Evolutionary conservation across 2,113 vertebrate genomes (phyloP).

Genomic region (Camelus dromedarius): DNA sequence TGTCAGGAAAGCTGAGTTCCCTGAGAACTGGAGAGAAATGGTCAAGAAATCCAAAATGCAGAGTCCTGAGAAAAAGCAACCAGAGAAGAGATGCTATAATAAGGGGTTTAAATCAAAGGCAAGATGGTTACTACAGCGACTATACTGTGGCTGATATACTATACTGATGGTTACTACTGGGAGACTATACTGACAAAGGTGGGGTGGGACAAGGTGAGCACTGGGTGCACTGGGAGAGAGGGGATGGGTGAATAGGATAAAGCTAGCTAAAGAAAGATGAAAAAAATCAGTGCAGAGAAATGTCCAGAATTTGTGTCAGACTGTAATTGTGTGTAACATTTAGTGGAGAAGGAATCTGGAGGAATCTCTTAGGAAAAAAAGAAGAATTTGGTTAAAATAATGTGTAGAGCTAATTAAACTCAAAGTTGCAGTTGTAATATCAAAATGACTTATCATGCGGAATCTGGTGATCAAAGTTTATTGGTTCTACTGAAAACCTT

Average conservation of each 20-base stretch:
- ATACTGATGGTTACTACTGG: no score
- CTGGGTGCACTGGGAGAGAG: not conserved
- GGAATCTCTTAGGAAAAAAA: not conserved
- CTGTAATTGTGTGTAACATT: not conserved
- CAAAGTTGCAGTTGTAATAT: not conserved
- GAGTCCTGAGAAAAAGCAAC: not conserved
- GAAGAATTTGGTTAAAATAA: not conserved
- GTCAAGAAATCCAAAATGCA: not conserved
- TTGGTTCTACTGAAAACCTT: not conserved
- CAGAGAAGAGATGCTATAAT: not conserved
- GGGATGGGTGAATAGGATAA: not conserved
- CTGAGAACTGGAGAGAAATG: not conserved
- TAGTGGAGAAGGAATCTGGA: not conserved
- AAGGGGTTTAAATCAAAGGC: not conserved
- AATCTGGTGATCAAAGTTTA: not conserved
- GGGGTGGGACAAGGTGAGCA: not conserved
- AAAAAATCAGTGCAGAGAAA: not conserved
- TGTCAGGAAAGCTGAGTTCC: not conserved
- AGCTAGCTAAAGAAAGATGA: not conserved
- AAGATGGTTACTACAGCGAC: not conserved
- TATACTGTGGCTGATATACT: no score
- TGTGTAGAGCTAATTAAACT: not conserved
- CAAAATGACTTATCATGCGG: not conserved
- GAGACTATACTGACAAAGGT: not conserved
- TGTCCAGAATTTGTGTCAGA: not conserved